phyloP scores from a whole-genome alignment of 35 echinoderm and acorn worm genomes.

The Patiria miniata region DNA sequence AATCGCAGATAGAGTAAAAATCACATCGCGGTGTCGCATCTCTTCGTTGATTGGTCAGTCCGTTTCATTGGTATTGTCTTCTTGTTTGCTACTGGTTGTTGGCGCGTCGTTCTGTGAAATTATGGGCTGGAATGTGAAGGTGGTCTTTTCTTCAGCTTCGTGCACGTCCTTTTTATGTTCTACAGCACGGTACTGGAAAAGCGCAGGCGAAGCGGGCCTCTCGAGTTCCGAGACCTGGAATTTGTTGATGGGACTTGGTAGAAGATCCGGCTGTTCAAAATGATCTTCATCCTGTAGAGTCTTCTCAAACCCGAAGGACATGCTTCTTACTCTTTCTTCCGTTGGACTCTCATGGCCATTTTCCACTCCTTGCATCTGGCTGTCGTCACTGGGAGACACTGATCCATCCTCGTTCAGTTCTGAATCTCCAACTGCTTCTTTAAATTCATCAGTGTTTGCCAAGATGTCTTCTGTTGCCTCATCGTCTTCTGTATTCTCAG shows the following conservation, averaged over 20 bases:
- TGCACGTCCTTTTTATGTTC: background rate
- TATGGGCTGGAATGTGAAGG: background rate
- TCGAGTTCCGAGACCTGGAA: background rate
- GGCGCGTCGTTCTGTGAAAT: background rate
- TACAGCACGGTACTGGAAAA: background rate
- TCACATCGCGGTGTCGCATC: background rate
- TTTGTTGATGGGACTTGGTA: background rate
- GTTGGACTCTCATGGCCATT: background rate
- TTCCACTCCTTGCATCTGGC: background rate
- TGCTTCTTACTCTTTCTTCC: background rate
- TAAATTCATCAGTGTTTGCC: background rate
- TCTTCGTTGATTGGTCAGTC: background rate
- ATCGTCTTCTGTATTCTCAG: background rate
- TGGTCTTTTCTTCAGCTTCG: background rate
- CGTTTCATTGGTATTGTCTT: background rate
- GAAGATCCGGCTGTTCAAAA: background rate
- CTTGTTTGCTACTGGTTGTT: constrained; percentile 1
- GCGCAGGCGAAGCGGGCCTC: background rate
- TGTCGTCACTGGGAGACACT: background rate
- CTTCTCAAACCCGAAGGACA: background rate
- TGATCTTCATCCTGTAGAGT: background rate
- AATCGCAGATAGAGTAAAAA: too few relatives aligned
- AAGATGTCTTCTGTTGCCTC: background rate
- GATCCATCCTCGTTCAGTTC: background rate
- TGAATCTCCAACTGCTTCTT: background rate